These are phyloP conservation scores for Eristalis intricaria DNA, from an alignment of 2,888 invertebrate species.

Conservation along the genomic window DNA sequence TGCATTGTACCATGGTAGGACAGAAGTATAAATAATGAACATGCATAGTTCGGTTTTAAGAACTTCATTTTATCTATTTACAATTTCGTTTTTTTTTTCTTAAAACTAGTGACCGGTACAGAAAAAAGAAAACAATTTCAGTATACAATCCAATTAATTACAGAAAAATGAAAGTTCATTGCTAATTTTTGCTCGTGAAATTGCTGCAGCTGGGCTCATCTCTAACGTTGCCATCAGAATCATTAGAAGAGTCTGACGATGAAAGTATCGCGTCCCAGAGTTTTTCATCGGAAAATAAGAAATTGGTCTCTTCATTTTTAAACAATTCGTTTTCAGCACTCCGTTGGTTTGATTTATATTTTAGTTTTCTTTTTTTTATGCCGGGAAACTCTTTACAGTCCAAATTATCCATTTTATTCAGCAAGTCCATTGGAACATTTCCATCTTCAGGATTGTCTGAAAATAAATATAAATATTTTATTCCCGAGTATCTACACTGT, in stretches of 20 bases:
- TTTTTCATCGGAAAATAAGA: conserved; percentile 75
- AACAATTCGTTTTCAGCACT: conserved; percentile 73
- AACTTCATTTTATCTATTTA: background rate
- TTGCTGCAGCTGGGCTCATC: conserved; percentile 21
- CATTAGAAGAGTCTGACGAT: conserved; percentile 72
- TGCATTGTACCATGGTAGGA: too few relatives aligned
- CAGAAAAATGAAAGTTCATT: background rate
- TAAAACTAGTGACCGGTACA: conserved; percentile 4
- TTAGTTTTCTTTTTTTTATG: conserved; percentile 52
- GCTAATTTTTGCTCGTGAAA: background rate
- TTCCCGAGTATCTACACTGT: too few relatives aligned
- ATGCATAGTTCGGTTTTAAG: background rate
- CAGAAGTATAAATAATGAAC: too few relatives aligned
- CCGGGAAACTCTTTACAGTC: background rate
- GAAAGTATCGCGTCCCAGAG: conserved; percentile 74
- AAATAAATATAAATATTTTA: background rate
- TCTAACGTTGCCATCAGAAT: conserved; percentile 71
- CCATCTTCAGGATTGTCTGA: conserved; percentile 73
- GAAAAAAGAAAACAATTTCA: too few relatives aligned
- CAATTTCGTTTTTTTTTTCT: conserved; percentile 64
- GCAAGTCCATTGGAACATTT: conserved; percentile 61
- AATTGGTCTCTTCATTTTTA: conserved; percentile 74
- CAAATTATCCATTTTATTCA: conserved; percentile 46
- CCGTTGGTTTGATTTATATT: conserved; percentile 70
- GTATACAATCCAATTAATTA: background rate